Conservation (phyloP, 2,888 invertebrate species). For the Hypena proboscidalis region DNA sequence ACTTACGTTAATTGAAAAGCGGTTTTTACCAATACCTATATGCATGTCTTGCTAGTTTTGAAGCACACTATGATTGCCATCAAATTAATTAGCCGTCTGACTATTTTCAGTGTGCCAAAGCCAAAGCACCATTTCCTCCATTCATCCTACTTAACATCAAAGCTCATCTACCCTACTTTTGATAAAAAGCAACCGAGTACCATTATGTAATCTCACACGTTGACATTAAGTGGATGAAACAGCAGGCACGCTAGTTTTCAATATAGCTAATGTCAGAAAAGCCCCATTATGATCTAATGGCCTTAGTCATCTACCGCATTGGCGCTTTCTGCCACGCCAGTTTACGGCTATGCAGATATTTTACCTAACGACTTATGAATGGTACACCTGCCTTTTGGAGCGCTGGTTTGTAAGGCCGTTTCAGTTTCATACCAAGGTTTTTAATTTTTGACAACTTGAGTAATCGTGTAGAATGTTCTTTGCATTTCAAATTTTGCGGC, state of each 20-base stretch:
- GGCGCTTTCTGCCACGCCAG: constrained; percentile 54
- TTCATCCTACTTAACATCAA: constrained; percentile 1
- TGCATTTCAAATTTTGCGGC: no score
- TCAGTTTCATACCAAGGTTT: neutral
- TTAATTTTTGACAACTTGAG: neutral
- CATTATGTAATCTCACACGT: constrained; percentile 23
- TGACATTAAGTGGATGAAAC: constrained; percentile 45
- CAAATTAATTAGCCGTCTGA: no score
- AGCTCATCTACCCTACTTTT: neutral
- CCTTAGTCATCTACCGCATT: constrained; percentile 73
- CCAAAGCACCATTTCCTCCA: neutral
- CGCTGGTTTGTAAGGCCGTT: neutral
- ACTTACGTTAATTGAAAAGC: no score
- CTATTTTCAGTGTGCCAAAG: no score
- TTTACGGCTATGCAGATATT: constrained; percentile 50
- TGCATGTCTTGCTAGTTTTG: no score
- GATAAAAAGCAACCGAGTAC: constrained; percentile 8
- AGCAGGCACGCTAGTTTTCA: constrained; percentile 41
- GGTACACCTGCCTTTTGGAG: constrained; percentile 13
- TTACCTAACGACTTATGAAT: constrained; percentile 29
- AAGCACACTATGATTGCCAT: no score
- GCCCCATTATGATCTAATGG: constrained; percentile 50
- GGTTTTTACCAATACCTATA: no score
- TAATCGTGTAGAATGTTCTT: no score
- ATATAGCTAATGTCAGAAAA: constrained; percentile 42